phyloP scores from a whole-genome alignment of 2,888 invertebrate species.

The Sesia apiformis region DNA sequence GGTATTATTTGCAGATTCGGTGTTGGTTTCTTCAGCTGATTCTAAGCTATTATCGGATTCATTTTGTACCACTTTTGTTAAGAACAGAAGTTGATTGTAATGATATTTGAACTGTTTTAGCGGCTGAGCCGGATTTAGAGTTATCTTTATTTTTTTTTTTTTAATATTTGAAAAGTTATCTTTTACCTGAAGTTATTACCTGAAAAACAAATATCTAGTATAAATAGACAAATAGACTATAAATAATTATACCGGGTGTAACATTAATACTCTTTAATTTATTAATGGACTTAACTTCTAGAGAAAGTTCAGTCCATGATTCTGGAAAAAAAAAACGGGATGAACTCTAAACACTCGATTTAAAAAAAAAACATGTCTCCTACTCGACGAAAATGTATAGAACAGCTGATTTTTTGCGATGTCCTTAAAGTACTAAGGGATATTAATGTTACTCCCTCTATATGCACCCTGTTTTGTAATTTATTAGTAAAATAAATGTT shows the following conservation, averaged over 20 bases:
- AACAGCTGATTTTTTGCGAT: too few relatives aligned
- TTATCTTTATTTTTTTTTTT: conserved; percentile 11
- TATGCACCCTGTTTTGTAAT: background rate
- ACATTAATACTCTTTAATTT: too few relatives aligned
- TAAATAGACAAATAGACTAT: too few relatives aligned
- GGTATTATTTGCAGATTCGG: conserved; percentile 6
- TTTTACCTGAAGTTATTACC: conserved; percentile 2
- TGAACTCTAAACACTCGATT: too few relatives aligned
- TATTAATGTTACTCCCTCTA: too few relatives aligned
- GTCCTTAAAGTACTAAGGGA: too few relatives aligned
- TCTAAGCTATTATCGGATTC: conserved; percentile 12
- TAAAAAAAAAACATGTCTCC: too few relatives aligned
- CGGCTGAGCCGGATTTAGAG: conserved; percentile 7
- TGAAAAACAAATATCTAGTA: background rate
- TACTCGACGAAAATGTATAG: too few relatives aligned
- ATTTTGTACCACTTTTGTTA: conserved; percentile 13
- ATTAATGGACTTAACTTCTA: too few relatives aligned
- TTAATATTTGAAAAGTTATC: conserved; percentile 11
- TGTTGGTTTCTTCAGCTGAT: conserved; percentile 12
- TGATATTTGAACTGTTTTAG: conserved; percentile 11
- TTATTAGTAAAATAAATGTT: background rate
- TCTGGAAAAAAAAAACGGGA: too few relatives aligned
- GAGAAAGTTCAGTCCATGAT: too few relatives aligned
- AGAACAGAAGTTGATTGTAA: conserved; percentile 11
- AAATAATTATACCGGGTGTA: too few relatives aligned